phyloP scores from a whole-genome alignment of 2,888 invertebrate genomes.

The Onchidella celtica region DNA sequence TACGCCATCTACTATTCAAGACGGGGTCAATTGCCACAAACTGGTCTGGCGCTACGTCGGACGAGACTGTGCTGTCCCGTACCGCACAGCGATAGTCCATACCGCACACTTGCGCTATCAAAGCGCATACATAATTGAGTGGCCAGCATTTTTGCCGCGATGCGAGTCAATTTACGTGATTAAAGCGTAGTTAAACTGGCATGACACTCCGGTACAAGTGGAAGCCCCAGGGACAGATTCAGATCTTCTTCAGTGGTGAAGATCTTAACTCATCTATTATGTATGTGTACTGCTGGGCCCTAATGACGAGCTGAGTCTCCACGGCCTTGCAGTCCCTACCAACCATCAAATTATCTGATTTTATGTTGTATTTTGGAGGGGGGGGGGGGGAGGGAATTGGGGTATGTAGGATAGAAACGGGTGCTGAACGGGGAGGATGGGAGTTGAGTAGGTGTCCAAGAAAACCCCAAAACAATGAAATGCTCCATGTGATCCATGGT shows the following conservation, averaged over 20 bases:
- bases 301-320: neutral
- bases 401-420: no score
- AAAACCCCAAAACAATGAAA: no score
- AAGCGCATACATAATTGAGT: slow-evolving; percentile 23
- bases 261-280: neutral
- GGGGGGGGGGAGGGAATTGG: no score
- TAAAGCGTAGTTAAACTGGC: slow-evolving; percentile 17
- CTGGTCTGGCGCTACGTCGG: no score
- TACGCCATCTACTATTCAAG: neutral
- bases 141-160: slow-evolving; percentile 17
- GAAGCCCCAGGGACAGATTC: neutral
- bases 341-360: no score
- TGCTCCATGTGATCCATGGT: no score
- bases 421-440: no score
- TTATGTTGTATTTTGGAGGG: no score
- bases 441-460: no score
- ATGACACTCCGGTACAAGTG: neutral
- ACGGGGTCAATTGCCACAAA: neutral
- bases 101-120: slow-evolving; percentile 9
- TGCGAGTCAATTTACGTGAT: slow-evolving; percentile 31
- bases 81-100: neutral
- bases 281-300: neutral
- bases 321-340: neutral
- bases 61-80: no score
- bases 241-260: neutral